Evolutionary conservation across 1,140 invertebrate genomes (phyloP), one percentile per base, ranked within the genome.

Genomic region (Frieseomelitta varia): DNA sequence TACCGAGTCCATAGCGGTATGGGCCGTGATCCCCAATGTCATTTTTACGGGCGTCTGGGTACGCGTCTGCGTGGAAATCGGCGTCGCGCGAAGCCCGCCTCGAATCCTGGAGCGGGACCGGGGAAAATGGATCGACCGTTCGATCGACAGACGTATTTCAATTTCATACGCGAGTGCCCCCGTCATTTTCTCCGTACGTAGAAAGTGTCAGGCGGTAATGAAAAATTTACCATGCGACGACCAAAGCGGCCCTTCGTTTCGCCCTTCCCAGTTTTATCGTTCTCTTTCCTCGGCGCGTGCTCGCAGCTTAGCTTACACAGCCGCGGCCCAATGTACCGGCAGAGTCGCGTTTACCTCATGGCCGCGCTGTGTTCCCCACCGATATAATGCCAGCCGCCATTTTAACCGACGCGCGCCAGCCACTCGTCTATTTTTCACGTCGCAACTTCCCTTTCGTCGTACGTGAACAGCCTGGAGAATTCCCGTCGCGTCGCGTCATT

Each of bases 101-200:
- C 39, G 73, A 27, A 75, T n/a, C 77, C 75, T 67, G 47, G 51
- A 34, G 34, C 11, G 30, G 72, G n/a, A n/a, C n/a, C n/a, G n/a
- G n/a, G n/a, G 73, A 88, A 89, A 90, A 89, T 80, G 84, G 81
- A 90, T 91, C 84, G 85, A 72, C 68, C 73, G 77, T 72, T 81
- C 88, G 90, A 91, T 89, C 87, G 85, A 73, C 84, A 85, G 90
- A 90, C 84, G 83, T 85, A 88, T 91, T 92, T 92, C 91, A 91
- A 91, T 92, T 92, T 92, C 90, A 91, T 89, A 88, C 85, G 79
- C 83, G 88, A 91, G 84, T 78, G 90, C 84, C 67, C 77, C 85
- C 81, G 84, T 90, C 91, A 91, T 90, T 91, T 88, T 68, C 87
- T 90, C 69, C 71, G 79, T 74, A 85, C 85, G 88, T 84, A 90